Evolutionary conservation across 2,113 vertebrate genomes (phyloP), one percentile per base, ranked within the genome.

Genomic region (Neopipo cinnamomea): DNA sequence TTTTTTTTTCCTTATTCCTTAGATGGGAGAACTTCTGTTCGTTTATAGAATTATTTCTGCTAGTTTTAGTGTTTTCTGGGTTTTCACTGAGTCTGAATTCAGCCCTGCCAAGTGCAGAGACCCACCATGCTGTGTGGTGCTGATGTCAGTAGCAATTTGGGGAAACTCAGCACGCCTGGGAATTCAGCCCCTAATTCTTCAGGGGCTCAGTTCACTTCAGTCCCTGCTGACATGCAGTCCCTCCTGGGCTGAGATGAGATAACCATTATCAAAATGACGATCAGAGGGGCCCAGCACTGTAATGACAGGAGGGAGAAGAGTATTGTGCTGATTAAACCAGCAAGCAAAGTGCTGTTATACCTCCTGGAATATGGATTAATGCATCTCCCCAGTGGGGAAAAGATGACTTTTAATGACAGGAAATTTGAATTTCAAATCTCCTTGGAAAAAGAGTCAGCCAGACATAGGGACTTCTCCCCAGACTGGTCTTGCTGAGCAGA

Each of bases 321-420:
- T 73, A 70, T 88, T 94, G 77, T 16, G 27, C 88, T 91, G 88
- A 96, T 96, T 93, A 91, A 80, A 86, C 76, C 91, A 74, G 88
- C 85, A 85, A 85, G 78, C 4, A 2, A 73, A 91, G 46, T 85
- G 81, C 42, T 84, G 27, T 85, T 94, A 89, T 79, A 52, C 65
- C 50, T 90, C 63, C 67, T 93, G 63, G 59, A 94, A 93, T 89
- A 83, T 39, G 74, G 62, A 55, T 94, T 89, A 56, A 91, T 88
- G 37, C 50, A 9, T 79, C 79, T 93, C 72, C 55, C 65, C 67
- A 3, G 47, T 14, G 33, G n/a, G 37, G 37, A 7, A 81, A 52
- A 62, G 75, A 90, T 59, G 63, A 62, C 77, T 93, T 93, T 88
- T 94, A 93, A 88, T 88, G 63, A 77, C 1, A 5, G 59, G 55